Base-by-base conservation (phyloP, 2,888 invertebrate genomes). In the Catocala sponsa region DNA sequence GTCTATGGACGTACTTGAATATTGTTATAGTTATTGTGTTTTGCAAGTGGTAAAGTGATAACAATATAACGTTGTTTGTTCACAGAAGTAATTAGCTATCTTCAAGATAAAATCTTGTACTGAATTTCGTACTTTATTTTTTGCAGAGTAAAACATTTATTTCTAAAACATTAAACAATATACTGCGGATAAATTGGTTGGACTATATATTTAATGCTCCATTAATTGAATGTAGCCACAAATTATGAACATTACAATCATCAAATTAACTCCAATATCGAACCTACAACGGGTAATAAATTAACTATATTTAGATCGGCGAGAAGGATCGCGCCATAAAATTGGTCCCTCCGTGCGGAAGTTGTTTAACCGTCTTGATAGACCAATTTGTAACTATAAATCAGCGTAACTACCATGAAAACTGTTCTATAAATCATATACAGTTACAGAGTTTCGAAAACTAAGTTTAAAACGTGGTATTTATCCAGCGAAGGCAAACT, bases 351-450 rank as follows among this genome's bases (percentile, higher is more conserved):
- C 60, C 73, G 73, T 76, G 63, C 78, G 78, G 73, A 78, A 78
- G 60, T 75, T 65, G 60, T 68, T 75, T 72, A 65, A 65, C 61
- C 54, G 67, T 67, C 70, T 78, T 76, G 65, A 78, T 78, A 76
- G 72, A 61, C 76, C 78, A 75, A 76, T 76, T 76, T 76, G 78
- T 78, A 72, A 69, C 72, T 62, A 78, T 76, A 75, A 78, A 72
- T 78, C 56, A 63, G 50, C 51, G 59, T 67, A 72, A 71, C 65
- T 69, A 59, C 61, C 59, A 35, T 49, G 51, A 72, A 72, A 75
- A 72, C 69, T 69, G 57, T 78, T 35, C 13, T 53, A 69, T 76
- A 75, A 78, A 78, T 78, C 63, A 76, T 59, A 63, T 48, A 59
- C 44, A 53, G 61, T 67, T 77, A 57, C 58, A 6, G 33, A 55